A percentile compares a stretch with the other conserved stretches of the same genome.
phyloP scores from a whole-genome alignment of 2,797 vertebrate genomes.

The Halcyon chelicuti region DNA sequence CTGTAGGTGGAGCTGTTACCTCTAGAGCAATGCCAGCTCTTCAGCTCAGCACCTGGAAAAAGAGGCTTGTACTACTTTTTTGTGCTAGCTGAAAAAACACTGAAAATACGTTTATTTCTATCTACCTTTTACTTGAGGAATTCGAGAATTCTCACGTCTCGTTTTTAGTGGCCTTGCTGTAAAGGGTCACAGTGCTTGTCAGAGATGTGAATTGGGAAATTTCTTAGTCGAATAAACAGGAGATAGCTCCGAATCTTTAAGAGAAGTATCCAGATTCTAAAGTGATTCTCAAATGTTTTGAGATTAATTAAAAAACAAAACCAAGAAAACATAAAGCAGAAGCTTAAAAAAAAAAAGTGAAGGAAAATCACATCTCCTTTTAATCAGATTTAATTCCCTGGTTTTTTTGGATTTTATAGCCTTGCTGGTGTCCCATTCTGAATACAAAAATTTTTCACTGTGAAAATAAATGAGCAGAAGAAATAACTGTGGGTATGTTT shows the following conservation, averaged over 20 bases:
- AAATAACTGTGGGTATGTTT: neutral
- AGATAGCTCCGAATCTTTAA: neutral
- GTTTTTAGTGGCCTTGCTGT: neutral
- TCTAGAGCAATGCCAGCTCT: neutral
- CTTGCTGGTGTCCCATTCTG: neutral
- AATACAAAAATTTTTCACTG: slow-evolving; percentile 16
- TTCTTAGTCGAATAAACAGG: neutral
- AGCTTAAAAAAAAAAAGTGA: neutral
- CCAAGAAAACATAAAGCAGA: neutral
- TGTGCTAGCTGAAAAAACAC: neutral
- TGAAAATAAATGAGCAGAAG: neutral
- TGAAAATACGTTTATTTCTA: neutral
- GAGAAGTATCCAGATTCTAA: neutral
- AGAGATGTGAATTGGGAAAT: neutral
- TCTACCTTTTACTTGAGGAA: neutral
- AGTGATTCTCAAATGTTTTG: neutral
- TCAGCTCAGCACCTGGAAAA: neutral
- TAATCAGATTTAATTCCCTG: neutral
- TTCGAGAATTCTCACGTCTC: neutral
- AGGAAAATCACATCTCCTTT: neutral
- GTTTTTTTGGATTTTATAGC: neutral
- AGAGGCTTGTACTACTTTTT: neutral
- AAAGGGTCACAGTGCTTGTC: neutral
- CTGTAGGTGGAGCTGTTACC: slow-evolving; percentile 47
- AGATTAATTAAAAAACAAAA: neutral